Evolutionary conservation across 2,888 invertebrate genomes (phyloP), one percentile per base, ranked within the genome.

Genomic region (Drosophila sordidula): DNA sequence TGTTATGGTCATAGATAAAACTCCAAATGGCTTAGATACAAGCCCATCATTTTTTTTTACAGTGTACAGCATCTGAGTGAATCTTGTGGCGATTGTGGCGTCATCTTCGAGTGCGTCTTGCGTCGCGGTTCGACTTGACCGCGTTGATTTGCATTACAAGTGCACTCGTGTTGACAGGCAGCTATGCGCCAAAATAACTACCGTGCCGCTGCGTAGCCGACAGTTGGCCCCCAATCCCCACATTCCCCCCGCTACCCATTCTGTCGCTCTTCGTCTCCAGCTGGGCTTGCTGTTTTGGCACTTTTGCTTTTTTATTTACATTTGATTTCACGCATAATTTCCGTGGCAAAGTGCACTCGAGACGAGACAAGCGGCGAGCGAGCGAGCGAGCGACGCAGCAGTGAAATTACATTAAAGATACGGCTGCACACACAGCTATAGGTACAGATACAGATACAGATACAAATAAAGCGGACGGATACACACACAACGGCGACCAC

Each of bases 121-220:
- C 72, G 58, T 76, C 66, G 76, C 58, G 47, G 68, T 57, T 54
- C 71, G 81, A 70, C 87, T 84, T 84, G 84, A 84, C 84, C 89
- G 89, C 89, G 82, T 83, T 81, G 78, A 85, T 90, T 91, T 90
- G 89, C 90, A 89, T 88, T 80, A 82, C 79, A 88, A 91, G 90
- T 90, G 90, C 86, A 88, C 90, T 89, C 32, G 89, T 87, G 82
- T 89, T 90, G 91, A 84, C 87, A 87, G 88, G 74, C 82, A 83
- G 83, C 85, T 86, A 80, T 89, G 86, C 86, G 86, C 91, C 87
- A 89, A 90, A 88, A 84, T 87, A 85, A 90, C 90, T 91, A 91
- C 90, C 78, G 91, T 87, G 77, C 72, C 84, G 50, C 72, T 46
- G 61, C 55, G 52, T 50, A 50, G 22, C 51, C 55, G 34, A 51